Evolutionary conservation across 2,888 invertebrate genomes (phyloP).

Genomic region (Alloscopus bannaensis): DNA sequence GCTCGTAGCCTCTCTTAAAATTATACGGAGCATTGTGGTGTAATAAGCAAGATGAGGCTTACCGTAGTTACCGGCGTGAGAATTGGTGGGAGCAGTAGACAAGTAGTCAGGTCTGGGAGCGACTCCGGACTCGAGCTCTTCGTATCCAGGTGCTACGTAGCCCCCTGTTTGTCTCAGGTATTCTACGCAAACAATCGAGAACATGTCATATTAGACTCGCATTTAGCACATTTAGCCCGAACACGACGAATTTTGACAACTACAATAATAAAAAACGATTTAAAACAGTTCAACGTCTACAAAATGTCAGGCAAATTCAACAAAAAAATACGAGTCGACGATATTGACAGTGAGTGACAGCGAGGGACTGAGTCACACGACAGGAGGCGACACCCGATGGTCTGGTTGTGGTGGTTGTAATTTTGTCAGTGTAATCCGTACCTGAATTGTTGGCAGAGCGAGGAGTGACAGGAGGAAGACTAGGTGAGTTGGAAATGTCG

Average conservation of each 20-base stretch:
- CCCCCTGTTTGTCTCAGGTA: constrained; percentile 79
- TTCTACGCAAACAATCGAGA: constrained; percentile 74
- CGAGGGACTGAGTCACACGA: neutral
- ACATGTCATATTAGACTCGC: neutral
- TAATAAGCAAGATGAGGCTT: constrained; percentile 25
- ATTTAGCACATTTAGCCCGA: too few species aligned
- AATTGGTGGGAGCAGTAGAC: constrained; percentile 68
- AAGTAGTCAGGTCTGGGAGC: constrained; percentile 73
- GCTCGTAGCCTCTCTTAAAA: too few species aligned
- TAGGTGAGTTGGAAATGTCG: constrained; percentile 78
- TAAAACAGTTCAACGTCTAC: too few species aligned
- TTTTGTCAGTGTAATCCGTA: constrained; percentile 32
- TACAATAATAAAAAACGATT: too few species aligned
- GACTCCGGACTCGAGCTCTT: constrained; percentile 79
- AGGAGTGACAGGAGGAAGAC: constrained; percentile 75
- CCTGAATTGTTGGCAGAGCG: constrained; percentile 75
- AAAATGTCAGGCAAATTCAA: neutral
- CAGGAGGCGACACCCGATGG: neutral
- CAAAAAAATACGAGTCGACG: neutral
- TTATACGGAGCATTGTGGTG: neutral
- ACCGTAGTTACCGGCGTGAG: constrained; percentile 72
- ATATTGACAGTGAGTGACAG: neutral
- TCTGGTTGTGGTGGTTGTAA: neutral
- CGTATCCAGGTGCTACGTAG: constrained; percentile 79
- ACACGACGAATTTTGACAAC: too few species aligned